A percentile compares a stretch with the other conserved stretches of the same genome.
Evolutionary conservation across 2,888 invertebrate genomes (phyloP).

Genomic region (Dolichomitus sp.): DNA sequence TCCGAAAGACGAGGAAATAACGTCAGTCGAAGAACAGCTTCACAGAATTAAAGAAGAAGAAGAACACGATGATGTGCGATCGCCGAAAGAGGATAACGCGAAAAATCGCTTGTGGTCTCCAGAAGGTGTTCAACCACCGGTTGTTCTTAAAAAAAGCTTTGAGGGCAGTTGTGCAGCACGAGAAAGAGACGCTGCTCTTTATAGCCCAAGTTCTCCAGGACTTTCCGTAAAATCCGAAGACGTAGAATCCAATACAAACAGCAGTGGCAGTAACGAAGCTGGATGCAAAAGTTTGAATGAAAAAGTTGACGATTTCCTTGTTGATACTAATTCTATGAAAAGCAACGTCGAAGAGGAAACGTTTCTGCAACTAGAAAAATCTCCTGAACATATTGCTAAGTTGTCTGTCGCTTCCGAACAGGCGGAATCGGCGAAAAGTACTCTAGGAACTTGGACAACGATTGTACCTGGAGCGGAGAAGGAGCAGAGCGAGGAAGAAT

Average conservation of each 20-base stretch:
- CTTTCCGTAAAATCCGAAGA: conserved; percentile 80
- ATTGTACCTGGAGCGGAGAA: conserved; percentile 56
- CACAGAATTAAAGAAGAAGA: conserved; percentile 38
- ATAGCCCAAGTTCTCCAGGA: conserved; percentile 82
- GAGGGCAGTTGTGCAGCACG: conserved; percentile 25
- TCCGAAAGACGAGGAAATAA: conserved; percentile 7
- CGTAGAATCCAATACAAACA: conserved; percentile 20
- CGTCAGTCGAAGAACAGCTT: background rate
- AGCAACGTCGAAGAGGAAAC: conserved; percentile 6
- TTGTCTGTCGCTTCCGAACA: background rate
- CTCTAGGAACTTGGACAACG: conserved; percentile 33
- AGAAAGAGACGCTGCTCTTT: conserved; percentile 73
- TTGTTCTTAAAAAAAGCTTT: conserved; percentile 70
- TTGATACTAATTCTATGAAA: background rate
- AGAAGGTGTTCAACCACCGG: conserved; percentile 4
- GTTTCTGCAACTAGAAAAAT: conserved; percentile 32
- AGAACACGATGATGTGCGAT: background rate
- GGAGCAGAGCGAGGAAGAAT: conserved; percentile 47
- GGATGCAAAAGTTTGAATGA: background rate
- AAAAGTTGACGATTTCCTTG: conserved; percentile 20
- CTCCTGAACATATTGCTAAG: background rate
- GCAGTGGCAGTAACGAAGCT: conserved; percentile 33
- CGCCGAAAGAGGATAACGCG: conserved; percentile 61
- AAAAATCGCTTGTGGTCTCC: conserved; percentile 35
- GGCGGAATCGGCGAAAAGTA: conserved; percentile 47